Evolutionary conservation across 2,113 vertebrate genomes (phyloP).

Genomic region (Falco punctatus): DNA sequence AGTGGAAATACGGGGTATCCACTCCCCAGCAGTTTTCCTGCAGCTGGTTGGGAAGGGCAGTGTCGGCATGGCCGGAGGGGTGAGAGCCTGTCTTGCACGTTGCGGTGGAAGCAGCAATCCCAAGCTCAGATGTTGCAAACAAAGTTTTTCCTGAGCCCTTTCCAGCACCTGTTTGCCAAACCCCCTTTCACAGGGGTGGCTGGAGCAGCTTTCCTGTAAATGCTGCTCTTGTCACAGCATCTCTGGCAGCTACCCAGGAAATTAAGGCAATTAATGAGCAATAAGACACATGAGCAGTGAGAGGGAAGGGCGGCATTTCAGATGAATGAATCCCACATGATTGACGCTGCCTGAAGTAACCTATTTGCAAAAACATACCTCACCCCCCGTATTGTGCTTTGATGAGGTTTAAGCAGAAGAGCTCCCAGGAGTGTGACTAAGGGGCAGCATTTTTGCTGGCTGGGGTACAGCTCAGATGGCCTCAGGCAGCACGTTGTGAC

Average conservation of each 20-base stretch:
- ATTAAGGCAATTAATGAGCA: background rate
- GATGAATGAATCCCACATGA: background rate
- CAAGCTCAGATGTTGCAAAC: background rate
- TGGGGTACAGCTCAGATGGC: background rate
- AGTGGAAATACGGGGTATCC: fast-evolving
- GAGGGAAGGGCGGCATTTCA: fast-evolving
- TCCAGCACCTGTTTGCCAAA: background rate
- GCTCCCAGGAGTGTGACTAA: background rate
- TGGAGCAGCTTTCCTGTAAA: background rate
- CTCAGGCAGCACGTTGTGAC: background rate
- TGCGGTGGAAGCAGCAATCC: fast-evolving
- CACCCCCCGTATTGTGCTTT: fast-evolving
- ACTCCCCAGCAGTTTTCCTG: background rate
- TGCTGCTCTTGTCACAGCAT: background rate
- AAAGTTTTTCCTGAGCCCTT: background rate
- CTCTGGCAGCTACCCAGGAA: background rate
- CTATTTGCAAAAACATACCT: background rate
- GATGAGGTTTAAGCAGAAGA: background rate
- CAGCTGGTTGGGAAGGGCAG: background rate
- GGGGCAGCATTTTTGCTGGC: background rate
- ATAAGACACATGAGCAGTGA: background rate
- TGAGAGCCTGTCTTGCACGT: background rate
- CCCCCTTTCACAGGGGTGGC: background rate
- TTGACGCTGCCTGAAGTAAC: background rate
- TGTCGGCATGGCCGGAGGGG: background rate